phyloP scores from a whole-genome alignment of 2,113 vertebrate species.

The mouse (Mus musculus) region GRCm39 chr4:68538501-68539000 shows the following conservation, averaged over 20 bases:
- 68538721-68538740: background rate
- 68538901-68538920: background rate
- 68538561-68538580: background rate
- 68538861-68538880: background rate
- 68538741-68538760: background rate
- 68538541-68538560: background rate
- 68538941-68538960: background rate
- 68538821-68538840: background rate
- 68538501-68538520: background rate
- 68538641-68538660: background rate
- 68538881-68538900: background rate
- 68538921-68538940: background rate
- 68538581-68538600: background rate
- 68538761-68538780: background rate
- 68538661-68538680: background rate
- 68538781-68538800: background rate
- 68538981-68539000: conserved; percentile 60
- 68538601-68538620: background rate
- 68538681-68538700: conserved; percentile 14
- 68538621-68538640: background rate
- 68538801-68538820: background rate
- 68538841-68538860: background rate
- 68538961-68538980: conserved; percentile 3
- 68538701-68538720: background rate
- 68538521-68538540: background rate